A percentile compares a stretch with the other conserved stretches of the same genome.
Evolutionary conservation across 2,888 invertebrate species (phyloP).

Genomic region (Drosophila mimetica): DNA sequence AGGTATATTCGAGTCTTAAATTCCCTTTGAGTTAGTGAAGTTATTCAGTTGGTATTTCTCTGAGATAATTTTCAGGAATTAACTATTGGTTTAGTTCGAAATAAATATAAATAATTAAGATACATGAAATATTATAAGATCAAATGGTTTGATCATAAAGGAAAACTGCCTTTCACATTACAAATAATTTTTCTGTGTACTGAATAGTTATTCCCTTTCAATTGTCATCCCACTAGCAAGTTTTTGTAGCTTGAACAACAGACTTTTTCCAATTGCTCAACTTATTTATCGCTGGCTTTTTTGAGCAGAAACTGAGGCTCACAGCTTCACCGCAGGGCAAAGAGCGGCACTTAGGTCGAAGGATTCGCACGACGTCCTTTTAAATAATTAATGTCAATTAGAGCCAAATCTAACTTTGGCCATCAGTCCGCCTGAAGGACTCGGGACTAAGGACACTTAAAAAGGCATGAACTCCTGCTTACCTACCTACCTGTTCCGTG

Average conservation of each 20-base stretch:
- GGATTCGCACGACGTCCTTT: slow-evolving; percentile 69
- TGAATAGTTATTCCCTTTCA: neutral
- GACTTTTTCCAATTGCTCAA: slow-evolving; percentile 19
- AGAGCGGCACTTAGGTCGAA: slow-evolving; percentile 52
- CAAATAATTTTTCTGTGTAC: neutral
- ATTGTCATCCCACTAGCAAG: neutral
- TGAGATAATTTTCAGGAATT: too few relatives aligned
- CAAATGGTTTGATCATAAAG: too few relatives aligned
- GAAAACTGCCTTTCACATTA: too few relatives aligned
- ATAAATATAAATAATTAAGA: too few relatives aligned
- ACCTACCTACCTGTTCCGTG: slow-evolving; percentile 44
- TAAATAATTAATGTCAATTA: slow-evolving; percentile 83
- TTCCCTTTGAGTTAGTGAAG: too few relatives aligned
- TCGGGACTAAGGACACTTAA: slow-evolving; percentile 2
- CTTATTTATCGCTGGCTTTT: slow-evolving; percentile 8
- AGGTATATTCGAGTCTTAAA: too few relatives aligned
- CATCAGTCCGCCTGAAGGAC: slow-evolving; percentile 46
- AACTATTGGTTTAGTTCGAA: too few relatives aligned
- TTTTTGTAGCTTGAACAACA: neutral
- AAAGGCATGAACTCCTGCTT: slow-evolving; percentile 26
- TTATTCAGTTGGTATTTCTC: too few relatives aligned
- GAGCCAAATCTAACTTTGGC: slow-evolving; percentile 72
- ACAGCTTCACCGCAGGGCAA: slow-evolving; percentile 10
- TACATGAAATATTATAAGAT: too few relatives aligned
- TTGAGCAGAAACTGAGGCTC: neutral